Conservation (phyloP, 2,113 vertebrate genomes). For the Xenus cinereus region DNA sequence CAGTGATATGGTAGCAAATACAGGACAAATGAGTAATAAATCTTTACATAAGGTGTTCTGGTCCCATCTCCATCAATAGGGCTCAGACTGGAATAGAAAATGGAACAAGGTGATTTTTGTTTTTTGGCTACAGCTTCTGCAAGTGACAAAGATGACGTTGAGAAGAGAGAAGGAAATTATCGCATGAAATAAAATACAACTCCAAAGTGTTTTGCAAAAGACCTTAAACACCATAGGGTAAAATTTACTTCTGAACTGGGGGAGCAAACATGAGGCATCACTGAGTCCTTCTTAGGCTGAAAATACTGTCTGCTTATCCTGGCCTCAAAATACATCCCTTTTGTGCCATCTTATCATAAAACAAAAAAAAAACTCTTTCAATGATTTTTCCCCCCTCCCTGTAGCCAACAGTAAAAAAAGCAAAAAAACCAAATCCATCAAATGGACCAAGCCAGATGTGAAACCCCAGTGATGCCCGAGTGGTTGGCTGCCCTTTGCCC, state of each 20-base stretch:
- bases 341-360: neutral
- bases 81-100: conserved; percentile 65
- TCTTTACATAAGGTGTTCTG: conserved; percentile 61
- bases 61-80: conserved; percentile 66
- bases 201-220: conserved; percentile 44
- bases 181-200: conserved; percentile 3
- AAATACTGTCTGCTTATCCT: neutral
- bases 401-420: neutral
- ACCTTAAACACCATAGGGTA: conserved; percentile 12
- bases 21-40: conserved; percentile 67
- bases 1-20: conserved; percentile 78
- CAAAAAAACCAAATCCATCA: neutral
- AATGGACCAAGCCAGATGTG: neutral
- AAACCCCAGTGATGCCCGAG: neutral
- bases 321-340: neutral
- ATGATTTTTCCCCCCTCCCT: fast-evolving
- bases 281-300: neutral
- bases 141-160: conserved; percentile 39
- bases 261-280: neutral
- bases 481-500: neutral
- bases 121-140: conserved; percentile 78
- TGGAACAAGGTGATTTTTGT: conserved; percentile 25
- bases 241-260: conserved; percentile 20
- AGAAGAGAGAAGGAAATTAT: conserved; percentile 40
- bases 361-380: fast-evolving